Evolutionary conservation across 1,140 invertebrate species (phyloP).

Genomic region (Diuraphis noxia): DNA sequence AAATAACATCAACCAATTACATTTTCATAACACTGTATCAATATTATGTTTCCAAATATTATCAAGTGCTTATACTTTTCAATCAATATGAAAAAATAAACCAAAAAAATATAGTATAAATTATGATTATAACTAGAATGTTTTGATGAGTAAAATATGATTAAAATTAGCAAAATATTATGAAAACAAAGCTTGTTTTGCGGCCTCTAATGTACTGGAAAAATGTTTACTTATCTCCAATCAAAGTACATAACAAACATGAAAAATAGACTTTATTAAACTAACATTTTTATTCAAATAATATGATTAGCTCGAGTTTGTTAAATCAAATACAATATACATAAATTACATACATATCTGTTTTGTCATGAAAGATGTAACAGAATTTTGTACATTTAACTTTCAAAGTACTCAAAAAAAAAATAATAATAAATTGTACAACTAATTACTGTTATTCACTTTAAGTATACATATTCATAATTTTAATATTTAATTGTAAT

Average conservation of each 20-base stretch:
- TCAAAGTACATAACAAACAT: not conserved
- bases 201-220: not conserved
- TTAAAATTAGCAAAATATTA: constrained; percentile 5
- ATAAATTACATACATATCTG: not conserved
- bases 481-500: too few relatives aligned
- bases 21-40: not conserved
- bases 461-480: not conserved
- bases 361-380: not conserved
- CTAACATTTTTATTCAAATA: not conserved
- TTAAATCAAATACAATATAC: not conserved
- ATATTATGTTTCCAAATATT: not conserved
- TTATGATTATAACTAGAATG: not conserved
- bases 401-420: not conserved
- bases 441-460: not conserved
- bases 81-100: not conserved
- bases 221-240: not conserved
- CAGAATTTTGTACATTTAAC: not conserved
- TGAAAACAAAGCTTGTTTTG: not conserved
- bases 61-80: not conserved
- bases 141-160: not conserved
- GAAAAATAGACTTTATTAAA: not conserved
- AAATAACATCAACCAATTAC: not conserved
- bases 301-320: not conserved
- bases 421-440: not conserved
- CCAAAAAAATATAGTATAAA: not conserved